phyloP scores from a whole-genome alignment of 2,113 vertebrate species.

The Apeltes quadracus region DNA sequence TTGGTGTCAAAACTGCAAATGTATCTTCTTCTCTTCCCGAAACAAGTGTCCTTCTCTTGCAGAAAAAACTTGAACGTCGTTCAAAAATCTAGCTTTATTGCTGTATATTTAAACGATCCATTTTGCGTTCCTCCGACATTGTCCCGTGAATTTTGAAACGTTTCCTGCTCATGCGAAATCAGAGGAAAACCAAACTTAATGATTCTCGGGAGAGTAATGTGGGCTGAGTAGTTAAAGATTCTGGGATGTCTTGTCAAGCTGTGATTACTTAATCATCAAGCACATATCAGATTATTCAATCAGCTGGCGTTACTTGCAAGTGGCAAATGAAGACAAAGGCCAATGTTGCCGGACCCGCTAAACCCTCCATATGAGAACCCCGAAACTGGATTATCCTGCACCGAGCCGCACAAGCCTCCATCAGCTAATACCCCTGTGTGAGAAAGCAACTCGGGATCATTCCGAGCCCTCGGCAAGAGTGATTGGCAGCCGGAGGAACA shows the following conservation, averaged over 20 bases:
- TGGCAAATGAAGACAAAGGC: conserved; percentile 25
- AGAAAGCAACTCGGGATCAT: conserved; percentile 46
- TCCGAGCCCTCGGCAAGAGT: conserved; percentile 24
- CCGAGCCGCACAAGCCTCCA: conserved; percentile 20
- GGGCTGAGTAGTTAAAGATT: conserved; percentile 3
- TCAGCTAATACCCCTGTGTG: conserved; percentile 43
- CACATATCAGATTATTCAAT: conserved; percentile 15
- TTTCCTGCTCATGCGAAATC: conserved; percentile 33
- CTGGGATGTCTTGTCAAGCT: conserved; percentile 21
- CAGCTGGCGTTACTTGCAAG: not conserved
- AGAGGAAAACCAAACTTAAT: conserved; percentile 22
- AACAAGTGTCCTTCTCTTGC: not conserved
- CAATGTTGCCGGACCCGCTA: conserved; percentile 21
- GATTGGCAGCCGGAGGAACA: conserved; percentile 50
- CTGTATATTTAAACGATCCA: no score
- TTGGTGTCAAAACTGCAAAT: not conserved
- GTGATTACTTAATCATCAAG: conserved; percentile 19
- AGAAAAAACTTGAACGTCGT: not conserved
- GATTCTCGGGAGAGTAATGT: conserved; percentile 11
- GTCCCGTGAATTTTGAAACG: conserved; percentile 28
- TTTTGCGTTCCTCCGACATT: conserved; percentile 6
- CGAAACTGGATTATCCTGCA: conserved; percentile 29
- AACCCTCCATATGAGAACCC: conserved; percentile 31
- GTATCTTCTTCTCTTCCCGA: conserved; percentile 11
- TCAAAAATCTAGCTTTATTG: no score